phyloP scores from a whole-genome alignment of 2,888 invertebrate species.

The Autographa pulchrina region DNA sequence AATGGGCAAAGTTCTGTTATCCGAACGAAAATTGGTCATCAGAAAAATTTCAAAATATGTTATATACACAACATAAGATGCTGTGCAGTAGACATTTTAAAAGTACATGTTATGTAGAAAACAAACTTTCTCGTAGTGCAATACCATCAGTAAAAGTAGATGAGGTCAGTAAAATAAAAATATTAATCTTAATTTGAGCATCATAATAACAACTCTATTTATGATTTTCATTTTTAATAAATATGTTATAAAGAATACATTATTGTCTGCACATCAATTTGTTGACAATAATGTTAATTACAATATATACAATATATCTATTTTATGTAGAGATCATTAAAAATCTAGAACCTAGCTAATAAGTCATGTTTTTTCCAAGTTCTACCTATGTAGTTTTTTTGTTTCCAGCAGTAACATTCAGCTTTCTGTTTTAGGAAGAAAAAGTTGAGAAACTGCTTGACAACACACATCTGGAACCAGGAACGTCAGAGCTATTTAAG shows the following conservation, averaged over 20 bases:
- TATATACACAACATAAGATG: not conserved
- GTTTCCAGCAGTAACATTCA: too few species aligned
- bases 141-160: not conserved
- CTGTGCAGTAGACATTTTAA: conserved; percentile 1
- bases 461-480: not conserved
- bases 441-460: not conserved
- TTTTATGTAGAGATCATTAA: too few species aligned
- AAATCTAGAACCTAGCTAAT: too few species aligned
- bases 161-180: not conserved
- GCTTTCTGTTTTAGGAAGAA: not conserved
- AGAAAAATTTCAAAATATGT: not conserved
- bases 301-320: too few species aligned
- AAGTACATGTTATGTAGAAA: not conserved
- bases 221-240: too few species aligned
- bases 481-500: not conserved
- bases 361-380: too few species aligned
- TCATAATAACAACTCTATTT: too few species aligned
- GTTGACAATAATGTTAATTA: too few species aligned
- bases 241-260: too few species aligned
- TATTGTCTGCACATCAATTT: too few species aligned
- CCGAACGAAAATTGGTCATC: not conserved
- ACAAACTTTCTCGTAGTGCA: not conserved
- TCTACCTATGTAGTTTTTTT: too few species aligned
- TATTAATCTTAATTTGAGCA: not conserved
- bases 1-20: not conserved